Evolutionary conservation across 1,140 invertebrate species (phyloP).

Genomic region (Sycobia sp.): DNA sequence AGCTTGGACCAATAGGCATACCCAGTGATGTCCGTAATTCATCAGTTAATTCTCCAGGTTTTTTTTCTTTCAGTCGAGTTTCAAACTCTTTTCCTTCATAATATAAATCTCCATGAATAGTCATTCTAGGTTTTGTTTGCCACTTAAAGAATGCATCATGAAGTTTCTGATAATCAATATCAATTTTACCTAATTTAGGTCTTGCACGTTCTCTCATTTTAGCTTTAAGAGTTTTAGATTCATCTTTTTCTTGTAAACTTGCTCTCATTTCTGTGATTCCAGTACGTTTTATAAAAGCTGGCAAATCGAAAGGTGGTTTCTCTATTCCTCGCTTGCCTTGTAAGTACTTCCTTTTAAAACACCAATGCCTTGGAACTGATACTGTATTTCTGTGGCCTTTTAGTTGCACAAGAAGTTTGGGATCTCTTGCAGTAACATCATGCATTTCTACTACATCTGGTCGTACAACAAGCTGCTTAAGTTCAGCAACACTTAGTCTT

Average conservation of each 20-base stretch:
- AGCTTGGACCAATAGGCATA: conserved; percentile 95
- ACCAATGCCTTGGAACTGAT: conserved; percentile 97
- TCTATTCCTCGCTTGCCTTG: conserved; percentile 99
- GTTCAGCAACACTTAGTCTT: conserved; percentile 89
- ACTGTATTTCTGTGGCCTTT: conserved; percentile 94
- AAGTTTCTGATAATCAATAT: conserved; percentile 99
- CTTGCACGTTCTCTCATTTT: conserved; percentile 98
- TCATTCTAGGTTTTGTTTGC: conserved; percentile 99
- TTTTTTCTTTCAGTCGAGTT: conserved; percentile 96
- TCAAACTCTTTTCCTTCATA: conserved; percentile 99
- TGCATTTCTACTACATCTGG: conserved; percentile 99
- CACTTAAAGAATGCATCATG: conserved; percentile 99
- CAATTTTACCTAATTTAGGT: conserved; percentile 98
- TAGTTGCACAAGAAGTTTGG: conserved; percentile 91
- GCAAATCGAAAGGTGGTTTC: conserved; percentile 97
- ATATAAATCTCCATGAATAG: conserved; percentile 98
- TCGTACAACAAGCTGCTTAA: conserved; percentile 90
- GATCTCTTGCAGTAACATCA: conserved; percentile 97
- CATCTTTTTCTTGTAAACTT: conserved; percentile 97
- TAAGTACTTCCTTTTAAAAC: conserved; percentile 95
- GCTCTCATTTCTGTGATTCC: conserved; percentile 99
- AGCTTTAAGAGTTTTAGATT: conserved; percentile 93
- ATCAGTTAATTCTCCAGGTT: conserved; percentile 96
- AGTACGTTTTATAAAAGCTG: conserved; percentile 98
- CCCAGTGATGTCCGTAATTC: conserved; percentile 95